These are phyloP conservation scores for Arrhamphus sclerolepis DNA, from an alignment of 2,797 vertebrate species.

Conservation along the genomic window DNA sequence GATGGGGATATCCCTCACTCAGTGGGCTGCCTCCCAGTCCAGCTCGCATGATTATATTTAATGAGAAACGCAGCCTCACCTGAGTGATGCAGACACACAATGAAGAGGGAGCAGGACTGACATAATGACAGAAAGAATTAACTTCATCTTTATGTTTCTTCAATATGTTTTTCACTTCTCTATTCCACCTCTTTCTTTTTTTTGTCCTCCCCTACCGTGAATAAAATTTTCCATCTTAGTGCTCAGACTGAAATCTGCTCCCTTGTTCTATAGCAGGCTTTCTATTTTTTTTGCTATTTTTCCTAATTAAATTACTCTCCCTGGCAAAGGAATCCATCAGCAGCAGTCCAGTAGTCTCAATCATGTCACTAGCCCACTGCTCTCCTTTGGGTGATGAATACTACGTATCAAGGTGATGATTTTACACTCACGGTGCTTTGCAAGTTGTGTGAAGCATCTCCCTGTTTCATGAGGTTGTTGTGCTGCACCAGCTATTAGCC, in stretches of 20 bases:
- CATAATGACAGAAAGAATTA: conserved; percentile 10
- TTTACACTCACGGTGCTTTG: conserved; percentile 9
- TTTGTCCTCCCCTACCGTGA: conserved; percentile 2
- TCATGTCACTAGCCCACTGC: conserved; percentile 16
- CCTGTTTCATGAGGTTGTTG: conserved; percentile 19
- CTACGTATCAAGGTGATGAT: conserved; percentile 19
- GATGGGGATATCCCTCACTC: conserved; percentile 67
- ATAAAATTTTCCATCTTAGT: conserved; percentile 24
- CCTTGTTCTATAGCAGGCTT: conserved; percentile 4
- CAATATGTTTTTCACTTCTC: conserved; percentile 21
- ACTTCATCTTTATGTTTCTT: conserved; percentile 19
- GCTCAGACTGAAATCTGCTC: conserved; percentile 8
- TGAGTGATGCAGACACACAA: conserved; percentile 36
- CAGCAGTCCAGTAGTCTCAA: conserved; percentile 23
- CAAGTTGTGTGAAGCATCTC: not conserved
- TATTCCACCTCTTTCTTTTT: conserved; percentile 3
- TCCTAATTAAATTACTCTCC: conserved; percentile 30
- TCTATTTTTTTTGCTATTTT: conserved; percentile 18
- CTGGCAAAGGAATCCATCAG: conserved; percentile 26
- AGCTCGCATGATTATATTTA: conserved; percentile 57
- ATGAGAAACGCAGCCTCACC: conserved; percentile 60
- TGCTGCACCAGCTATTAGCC: conserved; percentile 26
- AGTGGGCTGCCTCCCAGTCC: conserved; percentile 23
- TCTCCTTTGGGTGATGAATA: conserved; percentile 11
- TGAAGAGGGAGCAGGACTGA: not conserved